These are phyloP conservation scores for Drosophila jambulina DNA, from an alignment of 1,140 invertebrate species.

Conservation along the genomic window DNA sequence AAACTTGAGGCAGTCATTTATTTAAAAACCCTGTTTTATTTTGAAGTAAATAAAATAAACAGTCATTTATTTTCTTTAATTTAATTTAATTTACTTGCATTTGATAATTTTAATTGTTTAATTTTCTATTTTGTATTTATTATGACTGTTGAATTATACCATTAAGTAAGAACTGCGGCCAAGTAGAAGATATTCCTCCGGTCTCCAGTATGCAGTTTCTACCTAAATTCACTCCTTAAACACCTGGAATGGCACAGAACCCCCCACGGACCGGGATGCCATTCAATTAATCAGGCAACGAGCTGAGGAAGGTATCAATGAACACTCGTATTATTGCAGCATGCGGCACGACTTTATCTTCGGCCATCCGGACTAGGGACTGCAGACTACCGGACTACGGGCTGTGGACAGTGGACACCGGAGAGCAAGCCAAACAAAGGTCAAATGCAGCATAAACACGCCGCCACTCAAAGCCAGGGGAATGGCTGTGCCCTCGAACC, in stretches of 20 bases:
- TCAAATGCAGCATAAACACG: conserved; percentile 55
- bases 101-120: background rate
- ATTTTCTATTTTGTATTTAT: background rate
- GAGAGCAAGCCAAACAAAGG: conserved; percentile 61
- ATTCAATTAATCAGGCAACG: conserved; percentile 30
- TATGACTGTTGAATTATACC: background rate
- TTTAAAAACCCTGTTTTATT: background rate
- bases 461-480: conserved; percentile 1
- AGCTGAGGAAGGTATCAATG: conserved; percentile 41
- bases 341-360: conserved; percentile 28
- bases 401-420: background rate
- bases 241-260: background rate
- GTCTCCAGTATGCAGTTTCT: background rate
- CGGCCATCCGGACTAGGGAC: background rate
- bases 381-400: background rate
- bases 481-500: background rate
- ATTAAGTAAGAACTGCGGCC: background rate
- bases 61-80: background rate
- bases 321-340: conserved; percentile 46
- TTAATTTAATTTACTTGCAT: background rate
- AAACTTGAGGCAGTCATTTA: background rate
- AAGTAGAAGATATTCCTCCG: no score
- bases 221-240: background rate
- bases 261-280: background rate
- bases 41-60: no score